Percentiles rank a stretch among this genome's conserved stretches.
Evolutionary conservation across 2,888 invertebrate genomes (phyloP).

Genomic region (Caenorhabditis auriculariae): DNA sequence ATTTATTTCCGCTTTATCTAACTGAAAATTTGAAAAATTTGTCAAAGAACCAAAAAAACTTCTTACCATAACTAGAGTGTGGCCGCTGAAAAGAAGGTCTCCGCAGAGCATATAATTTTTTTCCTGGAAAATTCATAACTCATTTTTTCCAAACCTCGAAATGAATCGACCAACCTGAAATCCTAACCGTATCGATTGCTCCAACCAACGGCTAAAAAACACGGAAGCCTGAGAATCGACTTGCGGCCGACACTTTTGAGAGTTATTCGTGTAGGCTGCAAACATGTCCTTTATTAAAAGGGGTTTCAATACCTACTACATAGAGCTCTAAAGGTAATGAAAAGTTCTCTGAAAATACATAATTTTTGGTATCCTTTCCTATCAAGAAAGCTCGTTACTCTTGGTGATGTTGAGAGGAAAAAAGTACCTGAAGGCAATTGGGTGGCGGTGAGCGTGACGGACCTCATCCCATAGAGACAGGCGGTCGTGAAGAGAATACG

Average conservation of each 20-base stretch:
- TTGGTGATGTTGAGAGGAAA: too few species aligned
- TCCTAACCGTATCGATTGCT: conserved; percentile 59
- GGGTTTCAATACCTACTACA: too few species aligned
- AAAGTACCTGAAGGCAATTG: conserved; percentile 46
- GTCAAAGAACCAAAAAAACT: too few species aligned
- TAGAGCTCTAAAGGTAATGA: too few species aligned
- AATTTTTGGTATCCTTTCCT: too few species aligned
- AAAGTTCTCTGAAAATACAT: too few species aligned
- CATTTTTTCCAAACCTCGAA: not conserved
- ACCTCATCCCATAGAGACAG: conserved; percentile 43
- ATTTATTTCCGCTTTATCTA: too few species aligned
- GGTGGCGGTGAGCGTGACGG: conserved; percentile 38
- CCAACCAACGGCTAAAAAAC: conserved; percentile 44
- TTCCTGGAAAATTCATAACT: conserved; percentile 24
- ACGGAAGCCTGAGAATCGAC: conserved; percentile 26
- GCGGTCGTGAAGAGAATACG: conserved; percentile 42
- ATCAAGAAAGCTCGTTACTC: too few species aligned
- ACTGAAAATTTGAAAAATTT: too few species aligned
- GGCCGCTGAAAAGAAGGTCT: conserved; percentile 53
- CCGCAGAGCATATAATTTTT: conserved; percentile 48
- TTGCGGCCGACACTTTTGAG: conserved; percentile 40
- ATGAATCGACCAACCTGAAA: conserved; percentile 43
- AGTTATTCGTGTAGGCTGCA: conserved; percentile 54
- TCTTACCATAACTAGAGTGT: conserved; percentile 48
- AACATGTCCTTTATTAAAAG: not conserved